Base-by-base conservation (phyloP, 2,113 vertebrate genomes). In the Rana temporaria region DNA sequence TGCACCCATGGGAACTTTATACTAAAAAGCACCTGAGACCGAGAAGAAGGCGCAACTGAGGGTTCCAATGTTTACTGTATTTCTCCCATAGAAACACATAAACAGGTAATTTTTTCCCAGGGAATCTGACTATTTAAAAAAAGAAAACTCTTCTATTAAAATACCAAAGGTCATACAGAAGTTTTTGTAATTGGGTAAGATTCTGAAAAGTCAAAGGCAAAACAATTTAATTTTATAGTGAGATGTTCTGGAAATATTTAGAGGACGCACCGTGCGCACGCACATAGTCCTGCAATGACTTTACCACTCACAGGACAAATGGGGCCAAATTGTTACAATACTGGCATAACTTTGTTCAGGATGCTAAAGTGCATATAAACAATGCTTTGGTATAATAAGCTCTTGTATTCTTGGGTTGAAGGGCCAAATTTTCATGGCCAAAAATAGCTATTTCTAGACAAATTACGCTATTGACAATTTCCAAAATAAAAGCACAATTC, bases 221-320 rank as follows among this genome's bases (percentile, higher is more conserved):
- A 34, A 59, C 19, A 18, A 9, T 38, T 20, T 34, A 34, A 52
- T 62, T 75, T 75, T 75, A n/a, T 38, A 34, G 34, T 56, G 62
- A 62, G 24, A 74, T 60, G 32, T 74, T 30, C 72, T 60, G 72
- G 72, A 74, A 74, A 42, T 38, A 9, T 38, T 74, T 60, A 56
- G 9, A 42, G 19, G 30, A 60, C 24, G n/a, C 17, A 1, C 26
- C 17, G 14, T 32, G 18, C 30, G 26, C 32, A 48, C 42, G 14
- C 4, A 18, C 1, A 42, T 48, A 48, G 14, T 38, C 34, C 72
- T 57, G 53, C 70, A 73, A 30, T 73, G 6, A 56, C 70, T 73
- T 53, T 71, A 12, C 16, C 20, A 57, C 15, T 52, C 22, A 18
- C 0, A 73, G 56, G 12, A 73, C 53, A 73, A 53, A 48, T 48